A percentile compares a stretch with the other conserved stretches of the same genome.
phyloP scores from a whole-genome alignment of 1,140 invertebrate species.

The Archivesica marissinica region DNA sequence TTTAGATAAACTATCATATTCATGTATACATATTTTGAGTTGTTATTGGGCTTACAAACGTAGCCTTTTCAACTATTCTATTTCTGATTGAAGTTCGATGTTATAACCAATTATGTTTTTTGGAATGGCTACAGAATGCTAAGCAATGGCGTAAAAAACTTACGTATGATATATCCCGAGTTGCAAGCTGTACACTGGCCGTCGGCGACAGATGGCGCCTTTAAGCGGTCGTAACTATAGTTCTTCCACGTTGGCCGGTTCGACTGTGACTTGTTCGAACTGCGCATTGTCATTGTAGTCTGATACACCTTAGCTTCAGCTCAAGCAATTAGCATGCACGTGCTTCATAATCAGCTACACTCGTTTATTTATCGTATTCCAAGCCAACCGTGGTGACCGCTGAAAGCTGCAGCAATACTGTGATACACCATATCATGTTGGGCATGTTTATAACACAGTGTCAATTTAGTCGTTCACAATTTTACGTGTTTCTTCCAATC shows the following conservation, averaged over 20 bases:
- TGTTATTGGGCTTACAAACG: no score
- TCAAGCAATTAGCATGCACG: not conserved
- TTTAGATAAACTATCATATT: no score
- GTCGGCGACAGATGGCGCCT: not conserved
- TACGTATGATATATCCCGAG: conserved; percentile 14
- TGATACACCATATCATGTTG: not conserved
- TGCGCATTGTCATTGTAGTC: not conserved
- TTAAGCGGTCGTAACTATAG: conserved; percentile 23
- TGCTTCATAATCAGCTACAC: not conserved
- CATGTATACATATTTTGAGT: no score
- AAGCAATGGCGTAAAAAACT: no score
- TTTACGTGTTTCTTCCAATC: no score
- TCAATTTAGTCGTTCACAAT: no score
- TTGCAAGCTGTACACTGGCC: conserved; percentile 29
- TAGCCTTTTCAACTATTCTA: no score
- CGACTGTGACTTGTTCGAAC: not conserved
- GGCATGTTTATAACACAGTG: no score
- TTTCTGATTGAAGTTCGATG: no score
- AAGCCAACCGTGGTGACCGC: not conserved
- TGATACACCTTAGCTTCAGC: not conserved
- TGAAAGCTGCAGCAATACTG: not conserved
- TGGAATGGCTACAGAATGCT: no score
- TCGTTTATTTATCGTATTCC: not conserved
- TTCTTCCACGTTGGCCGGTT: conserved; percentile 23
- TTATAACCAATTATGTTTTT: no score